Conservation (phyloP, 2,797 vertebrate species). For the Argentina silus region DNA sequence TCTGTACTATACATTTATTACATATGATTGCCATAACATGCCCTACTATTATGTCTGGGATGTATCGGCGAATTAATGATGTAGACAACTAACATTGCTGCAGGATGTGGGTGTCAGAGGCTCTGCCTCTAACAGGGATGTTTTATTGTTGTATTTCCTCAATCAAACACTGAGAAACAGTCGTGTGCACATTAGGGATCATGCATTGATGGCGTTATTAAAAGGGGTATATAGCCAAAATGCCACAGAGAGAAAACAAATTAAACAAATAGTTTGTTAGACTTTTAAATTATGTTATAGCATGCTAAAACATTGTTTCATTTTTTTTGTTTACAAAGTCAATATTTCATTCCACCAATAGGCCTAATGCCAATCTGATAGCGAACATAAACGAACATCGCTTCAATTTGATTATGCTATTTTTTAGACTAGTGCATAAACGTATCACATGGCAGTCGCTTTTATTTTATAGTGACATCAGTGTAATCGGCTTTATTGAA, state of each 20-base stretch:
- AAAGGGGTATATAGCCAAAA: background rate
- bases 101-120: too few relatives aligned
- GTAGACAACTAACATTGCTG: too few relatives aligned
- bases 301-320: background rate
- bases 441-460: constrained; percentile 12
- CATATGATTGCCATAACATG: too few relatives aligned
- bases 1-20: too few relatives aligned
- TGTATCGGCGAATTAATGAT: too few relatives aligned
- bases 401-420: background rate
- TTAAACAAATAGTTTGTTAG: background rate
- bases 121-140: too few relatives aligned
- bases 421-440: background rate
- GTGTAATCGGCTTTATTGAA: constrained; percentile 80
- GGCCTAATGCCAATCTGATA: background rate
- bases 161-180: too few relatives aligned
- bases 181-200: too few relatives aligned
- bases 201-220: background rate
- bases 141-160: too few relatives aligned
- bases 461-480: constrained; percentile 70
- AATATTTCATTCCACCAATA: too few relatives aligned
- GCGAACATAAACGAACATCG: background rate
- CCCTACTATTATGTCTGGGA: too few relatives aligned
- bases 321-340: too few relatives aligned
- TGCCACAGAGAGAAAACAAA: background rate
- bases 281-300: background rate